A percentile compares a stretch with the other conserved stretches of the same genome.
Evolutionary conservation across 2,797 vertebrate genomes (phyloP).

Genomic region (Poeciliopsis gracilis): DNA sequence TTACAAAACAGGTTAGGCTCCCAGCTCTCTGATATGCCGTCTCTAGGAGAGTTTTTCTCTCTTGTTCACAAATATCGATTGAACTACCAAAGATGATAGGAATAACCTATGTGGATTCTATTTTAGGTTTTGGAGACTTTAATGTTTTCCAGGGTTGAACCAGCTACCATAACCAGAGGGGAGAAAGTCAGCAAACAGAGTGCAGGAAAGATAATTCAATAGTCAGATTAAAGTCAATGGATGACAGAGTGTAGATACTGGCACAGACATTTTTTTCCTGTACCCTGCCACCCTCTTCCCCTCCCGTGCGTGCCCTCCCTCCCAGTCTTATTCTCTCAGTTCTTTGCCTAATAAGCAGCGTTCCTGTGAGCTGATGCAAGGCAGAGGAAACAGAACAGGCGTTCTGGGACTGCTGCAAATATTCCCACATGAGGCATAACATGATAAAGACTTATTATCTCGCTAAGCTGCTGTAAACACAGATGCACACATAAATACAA

Average conservation of each 20-base stretch:
- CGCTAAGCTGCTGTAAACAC: conserved; percentile 83
- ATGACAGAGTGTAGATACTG: conserved; percentile 77
- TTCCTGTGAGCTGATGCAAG: conserved; percentile 86
- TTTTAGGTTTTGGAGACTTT: conserved; percentile 71
- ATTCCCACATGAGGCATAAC: conserved; percentile 83
- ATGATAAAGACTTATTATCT: conserved; percentile 84
- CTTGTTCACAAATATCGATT: conserved; percentile 67
- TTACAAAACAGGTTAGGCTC: conserved; percentile 67
- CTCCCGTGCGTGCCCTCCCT: conserved; percentile 51
- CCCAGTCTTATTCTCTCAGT: conserved; percentile 77
- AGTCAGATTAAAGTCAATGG: conserved; percentile 76
- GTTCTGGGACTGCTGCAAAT: conserved; percentile 81
- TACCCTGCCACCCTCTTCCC: conserved; percentile 31
- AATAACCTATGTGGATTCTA: conserved; percentile 69
- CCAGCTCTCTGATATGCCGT: conserved; percentile 42
- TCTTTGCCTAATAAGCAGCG: conserved; percentile 85
- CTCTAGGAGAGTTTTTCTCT: conserved; percentile 46
- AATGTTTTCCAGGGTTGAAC: conserved; percentile 73
- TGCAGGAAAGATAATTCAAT: conserved; percentile 73
- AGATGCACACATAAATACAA: conserved; percentile 72
- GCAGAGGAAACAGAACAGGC: conserved; percentile 82
- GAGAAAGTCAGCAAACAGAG: conserved; percentile 51
- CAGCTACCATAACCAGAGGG: conserved; percentile 69
- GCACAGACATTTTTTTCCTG: conserved; percentile 60
- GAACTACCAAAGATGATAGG: conserved; percentile 68